Evolutionary conservation across 2,797 vertebrate genomes (phyloP).

Genomic region (Enteromius paludinosus): DNA sequence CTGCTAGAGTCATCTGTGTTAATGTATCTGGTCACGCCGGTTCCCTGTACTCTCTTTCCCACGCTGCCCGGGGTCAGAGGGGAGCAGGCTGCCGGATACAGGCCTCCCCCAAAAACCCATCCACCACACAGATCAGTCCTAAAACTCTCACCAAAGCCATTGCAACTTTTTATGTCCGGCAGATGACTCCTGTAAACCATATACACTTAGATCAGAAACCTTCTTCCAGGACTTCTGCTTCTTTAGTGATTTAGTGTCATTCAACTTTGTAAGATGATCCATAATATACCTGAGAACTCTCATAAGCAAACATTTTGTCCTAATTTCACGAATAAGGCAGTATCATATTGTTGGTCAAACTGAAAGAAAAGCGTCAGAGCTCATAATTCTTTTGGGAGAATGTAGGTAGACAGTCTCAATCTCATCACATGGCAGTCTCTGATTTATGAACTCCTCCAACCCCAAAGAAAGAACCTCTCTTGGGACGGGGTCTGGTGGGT

Average conservation of each 20-base stretch:
- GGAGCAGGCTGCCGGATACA: conserved; percentile 55
- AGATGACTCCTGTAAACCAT: not conserved
- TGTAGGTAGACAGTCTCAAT: conserved; percentile 30
- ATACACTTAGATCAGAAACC: not conserved
- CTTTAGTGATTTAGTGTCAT: not conserved
- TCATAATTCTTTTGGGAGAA: conserved; percentile 48
- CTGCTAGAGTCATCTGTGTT: conserved; percentile 70
- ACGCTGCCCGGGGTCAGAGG: conserved; percentile 65
- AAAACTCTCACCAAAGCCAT: not conserved
- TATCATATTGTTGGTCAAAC: conserved; percentile 13
- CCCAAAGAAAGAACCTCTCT: conserved; percentile 30
- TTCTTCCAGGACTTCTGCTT: not conserved
- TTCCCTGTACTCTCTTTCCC: conserved; percentile 63
- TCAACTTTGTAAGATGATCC: not conserved
- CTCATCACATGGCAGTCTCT: conserved; percentile 41
- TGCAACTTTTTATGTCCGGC: not conserved
- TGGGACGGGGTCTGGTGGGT: conserved; percentile 19
- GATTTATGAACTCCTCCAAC: conserved; percentile 55
- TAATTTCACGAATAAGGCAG: not conserved
- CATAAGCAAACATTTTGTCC: not conserved
- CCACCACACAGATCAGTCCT: conserved; percentile 16
- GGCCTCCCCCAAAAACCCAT: conserved; percentile 40
- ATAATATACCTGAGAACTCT: not conserved
- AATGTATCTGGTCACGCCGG: conserved; percentile 66
- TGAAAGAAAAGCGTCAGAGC: conserved; percentile 20